These are phyloP conservation scores for Tetragonula clypearis DNA, from an alignment of 1,140 invertebrate species.

Conservation along the genomic window DNA sequence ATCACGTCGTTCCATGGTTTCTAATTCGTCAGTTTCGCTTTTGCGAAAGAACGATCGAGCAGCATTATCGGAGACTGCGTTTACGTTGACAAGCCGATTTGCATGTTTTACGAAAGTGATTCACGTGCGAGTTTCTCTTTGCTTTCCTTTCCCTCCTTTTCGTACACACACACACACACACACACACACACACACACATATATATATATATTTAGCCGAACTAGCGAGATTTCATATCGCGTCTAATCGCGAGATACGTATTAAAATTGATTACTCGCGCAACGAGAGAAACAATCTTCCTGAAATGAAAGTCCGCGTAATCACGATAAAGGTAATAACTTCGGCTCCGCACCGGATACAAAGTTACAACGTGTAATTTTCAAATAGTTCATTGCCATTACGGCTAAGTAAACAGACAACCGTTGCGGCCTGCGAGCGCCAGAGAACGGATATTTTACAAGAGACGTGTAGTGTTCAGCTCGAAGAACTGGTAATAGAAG, in stretches of 20 bases:
- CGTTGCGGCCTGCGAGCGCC: no score
- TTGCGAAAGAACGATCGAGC: neutral
- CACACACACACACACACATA: no score
- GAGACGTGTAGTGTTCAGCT: conserved; percentile 41
- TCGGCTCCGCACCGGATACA: neutral
- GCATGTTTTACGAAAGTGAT: neutral
- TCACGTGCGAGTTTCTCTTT: neutral
- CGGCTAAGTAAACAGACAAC: neutral
- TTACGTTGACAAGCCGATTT: neutral
- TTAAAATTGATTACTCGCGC: neutral
- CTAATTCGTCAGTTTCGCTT: neutral
- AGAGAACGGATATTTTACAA: conserved; percentile 17
- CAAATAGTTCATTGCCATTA: no score
- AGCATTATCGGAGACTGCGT: neutral
- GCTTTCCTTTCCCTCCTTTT: no score
- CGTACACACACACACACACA: no score
- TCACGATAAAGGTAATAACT: neutral
- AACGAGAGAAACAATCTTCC: neutral
- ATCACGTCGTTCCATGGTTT: no score
- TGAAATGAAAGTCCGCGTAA: neutral
- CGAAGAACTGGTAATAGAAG: conserved; percentile 45
- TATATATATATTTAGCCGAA: neutral
- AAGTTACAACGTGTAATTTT: neutral
- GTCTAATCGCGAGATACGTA: neutral
- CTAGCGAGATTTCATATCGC: neutral